Percentiles rank a stretch among this genome's conserved stretches.
Conservation (phyloP, 2,797 vertebrate species). For the Buceros bicornis region DNA sequence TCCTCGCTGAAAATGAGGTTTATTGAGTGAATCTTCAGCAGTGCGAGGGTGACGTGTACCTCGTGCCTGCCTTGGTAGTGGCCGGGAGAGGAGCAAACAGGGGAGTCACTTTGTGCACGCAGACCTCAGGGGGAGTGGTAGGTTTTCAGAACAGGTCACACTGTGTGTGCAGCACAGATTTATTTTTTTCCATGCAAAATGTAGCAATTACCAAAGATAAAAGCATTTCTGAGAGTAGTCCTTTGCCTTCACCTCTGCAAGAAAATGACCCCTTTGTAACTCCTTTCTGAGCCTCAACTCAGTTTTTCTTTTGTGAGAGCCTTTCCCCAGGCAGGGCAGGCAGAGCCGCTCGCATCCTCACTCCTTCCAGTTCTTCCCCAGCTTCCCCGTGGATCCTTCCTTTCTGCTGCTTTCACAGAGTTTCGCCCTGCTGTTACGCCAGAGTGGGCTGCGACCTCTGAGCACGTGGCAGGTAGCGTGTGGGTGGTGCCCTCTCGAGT, state of each 20-base stretch:
- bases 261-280: not conserved
- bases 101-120: not conserved
- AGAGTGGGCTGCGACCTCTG: not conserved
- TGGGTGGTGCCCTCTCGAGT: not conserved
- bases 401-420: not conserved
- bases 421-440: not conserved
- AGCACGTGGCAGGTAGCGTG: not conserved
- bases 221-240: not conserved
- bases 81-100: not conserved
- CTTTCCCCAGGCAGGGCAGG: not conserved
- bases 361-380: not conserved
- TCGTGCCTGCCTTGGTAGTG: not conserved
- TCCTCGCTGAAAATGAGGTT: not conserved
- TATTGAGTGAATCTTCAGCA: not conserved
- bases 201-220: not conserved
- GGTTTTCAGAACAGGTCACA: not conserved
- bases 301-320: not conserved
- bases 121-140: not conserved
- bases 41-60: not conserved
- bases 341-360: not conserved
- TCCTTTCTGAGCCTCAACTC: not conserved
- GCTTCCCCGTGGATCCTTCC: not conserved
- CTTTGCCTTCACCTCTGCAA: not conserved
- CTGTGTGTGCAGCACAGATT: not conserved
- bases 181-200: not conserved